These are phyloP conservation scores for Proisotoma minuta DNA, from an alignment of 2,888 invertebrate species.

Conservation along the genomic window DNA sequence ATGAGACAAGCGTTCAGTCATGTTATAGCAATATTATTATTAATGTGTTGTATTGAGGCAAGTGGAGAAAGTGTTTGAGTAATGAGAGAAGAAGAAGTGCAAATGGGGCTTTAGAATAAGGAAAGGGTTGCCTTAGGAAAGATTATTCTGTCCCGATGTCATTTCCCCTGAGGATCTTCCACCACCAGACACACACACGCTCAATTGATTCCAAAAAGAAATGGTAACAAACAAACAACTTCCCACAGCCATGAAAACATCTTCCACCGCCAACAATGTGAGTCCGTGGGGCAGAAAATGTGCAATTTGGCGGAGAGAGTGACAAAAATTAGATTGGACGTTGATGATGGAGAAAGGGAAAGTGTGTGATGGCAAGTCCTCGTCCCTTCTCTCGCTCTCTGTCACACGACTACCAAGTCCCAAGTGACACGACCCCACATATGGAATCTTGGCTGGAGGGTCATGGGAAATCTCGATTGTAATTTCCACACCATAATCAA, in stretches of 20 bases:
- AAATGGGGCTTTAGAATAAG: not conserved
- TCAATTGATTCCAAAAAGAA: constrained; percentile 27
- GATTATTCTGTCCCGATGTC: constrained; percentile 39
- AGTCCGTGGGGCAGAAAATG: not conserved
- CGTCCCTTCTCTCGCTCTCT: constrained; percentile 18
- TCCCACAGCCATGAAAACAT: not conserved
- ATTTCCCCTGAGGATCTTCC: constrained; percentile 44
- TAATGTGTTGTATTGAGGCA: too few relatives aligned
- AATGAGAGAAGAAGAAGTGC: not conserved
- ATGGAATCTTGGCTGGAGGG: constrained; percentile 39
- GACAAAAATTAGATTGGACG: not conserved
- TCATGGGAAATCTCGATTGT: constrained; percentile 45
- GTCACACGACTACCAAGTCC: constrained; percentile 38
- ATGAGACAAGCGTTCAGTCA: too few relatives aligned
- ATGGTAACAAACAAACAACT: constrained; percentile 6
- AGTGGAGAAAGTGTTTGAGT: too few relatives aligned
- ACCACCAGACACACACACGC: constrained; percentile 15
- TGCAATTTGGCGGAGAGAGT: not conserved
- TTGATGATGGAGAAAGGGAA: constrained; percentile 1
- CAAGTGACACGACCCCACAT: constrained; percentile 48
- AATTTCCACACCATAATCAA: constrained; percentile 41
- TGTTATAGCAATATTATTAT: too few relatives aligned
- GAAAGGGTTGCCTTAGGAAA: constrained; percentile 13
- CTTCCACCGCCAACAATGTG: not conserved
- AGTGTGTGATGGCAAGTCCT: not conserved